Evolutionary conservation across 2,797 vertebrate genomes (phyloP).

Genomic region (Pelochelys cantorii): DNA sequence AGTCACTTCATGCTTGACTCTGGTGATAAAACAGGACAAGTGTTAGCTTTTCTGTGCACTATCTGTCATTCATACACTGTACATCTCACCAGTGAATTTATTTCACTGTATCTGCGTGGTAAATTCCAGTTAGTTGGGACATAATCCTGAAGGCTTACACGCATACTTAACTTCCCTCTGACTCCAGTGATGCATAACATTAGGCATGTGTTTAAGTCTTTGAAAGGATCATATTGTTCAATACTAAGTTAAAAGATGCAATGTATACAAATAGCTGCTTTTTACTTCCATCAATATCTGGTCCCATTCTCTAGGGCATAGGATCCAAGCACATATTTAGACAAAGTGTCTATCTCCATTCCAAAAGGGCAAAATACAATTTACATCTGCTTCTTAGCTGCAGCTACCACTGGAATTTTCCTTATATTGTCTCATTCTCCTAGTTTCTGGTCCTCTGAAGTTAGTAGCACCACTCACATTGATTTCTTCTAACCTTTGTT

Average conservation of each 20-base stretch:
- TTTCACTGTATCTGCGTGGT: neutral
- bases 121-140: neutral
- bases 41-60: conserved; percentile 18
- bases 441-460: neutral
- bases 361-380: neutral
- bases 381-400: neutral
- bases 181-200: rapidly evolving
- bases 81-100: neutral
- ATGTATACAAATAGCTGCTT: neutral
- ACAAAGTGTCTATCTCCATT: neutral
- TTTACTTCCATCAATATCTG: neutral
- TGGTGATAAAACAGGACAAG: conserved; percentile 71
- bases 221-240: neutral
- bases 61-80: neutral
- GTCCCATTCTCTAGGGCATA: neutral
- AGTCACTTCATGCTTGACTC: conserved; percentile 91
- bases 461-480: neutral
- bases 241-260: neutral
- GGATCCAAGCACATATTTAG: neutral
- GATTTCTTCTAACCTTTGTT: neutral
- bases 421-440: neutral
- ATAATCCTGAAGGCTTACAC: neutral
- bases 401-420: neutral
- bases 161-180: neutral
- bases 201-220: neutral